Evolutionary conservation across 2,797 vertebrate species (phyloP).

Genomic region (Pipistrellus kuhlii): DNA sequence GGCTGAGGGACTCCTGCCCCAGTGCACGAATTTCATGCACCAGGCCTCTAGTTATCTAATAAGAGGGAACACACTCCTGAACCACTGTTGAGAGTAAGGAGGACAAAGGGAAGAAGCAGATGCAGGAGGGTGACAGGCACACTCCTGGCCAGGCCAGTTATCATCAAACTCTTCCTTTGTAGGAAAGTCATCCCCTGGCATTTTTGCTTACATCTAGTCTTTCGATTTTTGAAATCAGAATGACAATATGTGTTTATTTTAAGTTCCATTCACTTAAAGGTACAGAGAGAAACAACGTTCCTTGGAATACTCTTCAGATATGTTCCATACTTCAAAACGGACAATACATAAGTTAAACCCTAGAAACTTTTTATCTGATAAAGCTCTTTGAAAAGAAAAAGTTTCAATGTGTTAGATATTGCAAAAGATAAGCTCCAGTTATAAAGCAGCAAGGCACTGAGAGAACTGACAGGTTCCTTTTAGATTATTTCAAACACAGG

Average conservation of each 20-base stretch:
- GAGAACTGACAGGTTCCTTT: conserved; percentile 61
- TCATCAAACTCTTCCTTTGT: conserved; percentile 2
- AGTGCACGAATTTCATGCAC: no score
- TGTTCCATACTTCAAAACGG: conserved; percentile 49
- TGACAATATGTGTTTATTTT: conserved; percentile 36
- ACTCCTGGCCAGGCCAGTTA: neutral
- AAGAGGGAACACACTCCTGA: conserved; percentile 26
- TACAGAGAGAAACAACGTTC: conserved; percentile 50
- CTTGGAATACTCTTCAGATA: conserved; percentile 64
- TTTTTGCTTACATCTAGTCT: conserved; percentile 37
- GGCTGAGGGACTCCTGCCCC: no score
- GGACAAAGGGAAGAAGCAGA: neutral
- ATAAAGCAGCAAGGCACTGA: conserved; percentile 43
- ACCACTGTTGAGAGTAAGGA: neutral
- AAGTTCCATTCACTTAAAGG: conserved; percentile 60
- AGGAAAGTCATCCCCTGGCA: neutral
- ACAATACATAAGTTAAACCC: conserved; percentile 63
- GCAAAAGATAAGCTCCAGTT: conserved; percentile 65
- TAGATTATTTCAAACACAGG: conserved; percentile 71
- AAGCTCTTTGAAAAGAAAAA: conserved; percentile 69
- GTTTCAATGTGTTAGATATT: conserved; percentile 24
- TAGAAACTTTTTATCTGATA: conserved; percentile 64
- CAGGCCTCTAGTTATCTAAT: neutral
- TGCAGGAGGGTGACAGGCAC: neutral
- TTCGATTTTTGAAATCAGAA: conserved; percentile 56